Conservation (phyloP, 2,888 invertebrate genomes). For the Cremastinae sp. region DNA sequence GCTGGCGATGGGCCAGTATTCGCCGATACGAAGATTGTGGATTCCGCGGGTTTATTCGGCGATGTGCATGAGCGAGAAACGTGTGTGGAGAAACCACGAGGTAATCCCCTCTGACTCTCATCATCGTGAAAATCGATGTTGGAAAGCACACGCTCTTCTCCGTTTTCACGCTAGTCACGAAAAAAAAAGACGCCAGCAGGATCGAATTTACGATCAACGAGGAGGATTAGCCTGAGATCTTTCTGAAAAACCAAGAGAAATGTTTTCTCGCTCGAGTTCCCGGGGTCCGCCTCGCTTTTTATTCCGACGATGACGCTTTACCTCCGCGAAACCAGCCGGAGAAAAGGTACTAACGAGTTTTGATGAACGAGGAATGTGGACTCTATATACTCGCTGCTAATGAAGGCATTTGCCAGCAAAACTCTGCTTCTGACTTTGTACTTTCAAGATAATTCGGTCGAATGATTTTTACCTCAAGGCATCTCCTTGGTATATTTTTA, state of each 20-base stretch:
- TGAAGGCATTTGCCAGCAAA: background rate
- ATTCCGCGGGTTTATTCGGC: constrained; percentile 26
- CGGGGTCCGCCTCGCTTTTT: constrained; percentile 21
- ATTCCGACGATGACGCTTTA: background rate
- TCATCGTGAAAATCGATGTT: background rate
- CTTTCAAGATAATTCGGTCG: no score
- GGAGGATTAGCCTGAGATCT: constrained; percentile 3
- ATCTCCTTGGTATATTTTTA: no score
- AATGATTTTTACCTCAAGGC: no score
- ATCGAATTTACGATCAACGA: constrained; percentile 47
- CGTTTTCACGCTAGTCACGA: background rate
- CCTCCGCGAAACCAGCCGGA: constrained; percentile 38
- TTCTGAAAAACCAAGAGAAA: constrained; percentile 15
- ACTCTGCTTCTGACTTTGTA: no score
- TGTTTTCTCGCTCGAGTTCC: background rate
- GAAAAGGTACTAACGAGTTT: constrained; percentile 50
- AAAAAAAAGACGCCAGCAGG: background rate
- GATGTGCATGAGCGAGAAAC: constrained; percentile 29
- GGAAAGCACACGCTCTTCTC: background rate
- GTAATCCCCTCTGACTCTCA: background rate
- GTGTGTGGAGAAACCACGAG: constrained; percentile 12
- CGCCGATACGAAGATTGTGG: constrained; percentile 28
- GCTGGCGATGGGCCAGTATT: constrained; percentile 56
- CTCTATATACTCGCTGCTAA: background rate
- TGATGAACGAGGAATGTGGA: constrained; percentile 37